Conservation (phyloP, 2,113 vertebrate species). For the Microtus richardsoni region DNA sequence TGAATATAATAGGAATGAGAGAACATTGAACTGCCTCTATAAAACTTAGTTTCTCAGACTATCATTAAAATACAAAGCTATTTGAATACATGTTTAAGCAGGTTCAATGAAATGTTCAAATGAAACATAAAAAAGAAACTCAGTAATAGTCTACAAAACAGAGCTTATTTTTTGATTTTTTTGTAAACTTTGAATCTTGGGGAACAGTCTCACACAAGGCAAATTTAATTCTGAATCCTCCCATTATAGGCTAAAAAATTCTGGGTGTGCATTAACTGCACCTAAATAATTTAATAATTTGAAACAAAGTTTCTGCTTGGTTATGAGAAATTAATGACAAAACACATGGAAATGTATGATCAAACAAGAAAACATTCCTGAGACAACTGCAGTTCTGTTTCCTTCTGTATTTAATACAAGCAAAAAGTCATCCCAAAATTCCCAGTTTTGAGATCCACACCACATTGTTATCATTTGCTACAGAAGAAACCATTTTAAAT, state of each 20-base stretch:
- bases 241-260: background rate
- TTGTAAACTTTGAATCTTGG: no score
- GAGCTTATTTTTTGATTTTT: background rate
- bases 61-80: background rate
- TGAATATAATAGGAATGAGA: background rate
- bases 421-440: background rate
- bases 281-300: background rate
- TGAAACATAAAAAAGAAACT: background rate
- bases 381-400: background rate
- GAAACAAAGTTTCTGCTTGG: background rate
- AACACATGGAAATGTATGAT: background rate
- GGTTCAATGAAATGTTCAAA: background rate
- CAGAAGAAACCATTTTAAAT: slow-evolving; percentile 8
- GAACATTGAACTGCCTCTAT: background rate
- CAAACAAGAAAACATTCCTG: background rate
- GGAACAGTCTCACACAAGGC: background rate
- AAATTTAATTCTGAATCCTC: background rate
- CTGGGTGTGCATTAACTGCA: no score
- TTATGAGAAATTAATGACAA: background rate
- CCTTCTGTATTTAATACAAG: background rate
- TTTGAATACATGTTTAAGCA: background rate
- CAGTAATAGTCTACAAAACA: background rate
- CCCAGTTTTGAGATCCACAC: background rate
- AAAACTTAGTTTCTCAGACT: background rate
- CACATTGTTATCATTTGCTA: background rate